Evolutionary conservation across 2,113 vertebrate genomes (phyloP).

Genomic region (Apteryx owenii): DNA sequence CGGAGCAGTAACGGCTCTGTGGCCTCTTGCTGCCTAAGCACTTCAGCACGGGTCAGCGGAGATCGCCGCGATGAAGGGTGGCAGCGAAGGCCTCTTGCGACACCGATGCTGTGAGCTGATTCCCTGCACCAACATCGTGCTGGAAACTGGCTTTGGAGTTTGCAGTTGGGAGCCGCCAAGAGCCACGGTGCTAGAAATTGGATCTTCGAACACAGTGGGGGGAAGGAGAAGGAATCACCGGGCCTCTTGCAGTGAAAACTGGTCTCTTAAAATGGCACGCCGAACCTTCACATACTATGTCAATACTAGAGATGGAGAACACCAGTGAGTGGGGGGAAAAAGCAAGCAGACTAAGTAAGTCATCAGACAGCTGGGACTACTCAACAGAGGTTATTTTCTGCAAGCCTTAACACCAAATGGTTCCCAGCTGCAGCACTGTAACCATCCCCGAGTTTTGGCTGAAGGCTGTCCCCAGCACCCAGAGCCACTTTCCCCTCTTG

Average conservation of each 20-base stretch:
- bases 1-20: background rate
- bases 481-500: background rate
- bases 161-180: background rate
- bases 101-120: background rate
- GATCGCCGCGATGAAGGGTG: background rate
- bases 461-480: background rate
- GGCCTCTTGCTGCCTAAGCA: background rate
- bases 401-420: background rate
- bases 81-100: background rate
- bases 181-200: background rate
- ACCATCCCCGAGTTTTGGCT: background rate
- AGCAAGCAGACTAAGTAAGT: background rate
- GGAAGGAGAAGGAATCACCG: background rate
- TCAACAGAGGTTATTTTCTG: background rate
- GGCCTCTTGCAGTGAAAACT: background rate
- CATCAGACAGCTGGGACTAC: background rate
- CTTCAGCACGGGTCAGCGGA: background rate
- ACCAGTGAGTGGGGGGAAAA: background rate
- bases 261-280: accelerated
- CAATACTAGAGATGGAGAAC: background rate
- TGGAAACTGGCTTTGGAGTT: background rate
- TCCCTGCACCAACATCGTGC: accelerated
- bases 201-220: accelerated
- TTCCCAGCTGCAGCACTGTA: background rate
- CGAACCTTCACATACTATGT: background rate